Evolutionary conservation across 2,797 vertebrate species (phyloP).

Genomic region (Cynodonichthys magdalenae): DNA sequence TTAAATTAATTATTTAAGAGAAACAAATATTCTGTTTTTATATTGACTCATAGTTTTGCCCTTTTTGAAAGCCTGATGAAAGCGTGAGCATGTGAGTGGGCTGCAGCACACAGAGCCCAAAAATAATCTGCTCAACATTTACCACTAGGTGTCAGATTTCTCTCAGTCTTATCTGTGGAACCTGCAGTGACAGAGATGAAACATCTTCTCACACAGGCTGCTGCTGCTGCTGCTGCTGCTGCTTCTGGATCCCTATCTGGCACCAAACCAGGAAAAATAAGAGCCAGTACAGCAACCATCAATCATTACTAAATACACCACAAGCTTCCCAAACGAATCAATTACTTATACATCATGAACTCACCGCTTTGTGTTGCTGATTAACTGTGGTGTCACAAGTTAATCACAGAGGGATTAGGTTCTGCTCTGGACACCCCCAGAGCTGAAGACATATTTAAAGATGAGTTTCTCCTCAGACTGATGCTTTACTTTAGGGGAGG

Average conservation of each 20-base stretch:
- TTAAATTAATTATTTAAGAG: too few relatives aligned
- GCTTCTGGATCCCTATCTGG: conserved; percentile 30
- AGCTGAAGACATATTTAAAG: conserved; percentile 51
- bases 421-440: conserved; percentile 29
- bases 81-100: too few relatives aligned
- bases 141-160: conserved; percentile 77
- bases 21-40: too few relatives aligned
- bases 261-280: conserved; percentile 39
- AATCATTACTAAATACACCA: conserved; percentile 46
- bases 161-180: conserved; percentile 18
- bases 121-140: not conserved
- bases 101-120: too few relatives aligned
- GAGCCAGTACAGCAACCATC: conserved; percentile 6
- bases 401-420: conserved; percentile 46
- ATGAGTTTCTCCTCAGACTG: conserved; percentile 20
- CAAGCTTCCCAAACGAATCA: conserved; percentile 10
- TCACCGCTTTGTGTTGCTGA: conserved; percentile 51
- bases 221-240: conserved; percentile 21
- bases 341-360: conserved; percentile 28
- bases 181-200: conserved; percentile 11
- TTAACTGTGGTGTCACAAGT: conserved; percentile 54
- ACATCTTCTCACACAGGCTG: conserved; percentile 27
- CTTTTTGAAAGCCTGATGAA: too few relatives aligned
- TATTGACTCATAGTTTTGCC: too few relatives aligned
- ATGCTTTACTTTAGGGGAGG: conserved; percentile 1